Evolutionary conservation across 2,113 vertebrate species (phyloP).

Genomic region (Pygoscelis adeliae): DNA sequence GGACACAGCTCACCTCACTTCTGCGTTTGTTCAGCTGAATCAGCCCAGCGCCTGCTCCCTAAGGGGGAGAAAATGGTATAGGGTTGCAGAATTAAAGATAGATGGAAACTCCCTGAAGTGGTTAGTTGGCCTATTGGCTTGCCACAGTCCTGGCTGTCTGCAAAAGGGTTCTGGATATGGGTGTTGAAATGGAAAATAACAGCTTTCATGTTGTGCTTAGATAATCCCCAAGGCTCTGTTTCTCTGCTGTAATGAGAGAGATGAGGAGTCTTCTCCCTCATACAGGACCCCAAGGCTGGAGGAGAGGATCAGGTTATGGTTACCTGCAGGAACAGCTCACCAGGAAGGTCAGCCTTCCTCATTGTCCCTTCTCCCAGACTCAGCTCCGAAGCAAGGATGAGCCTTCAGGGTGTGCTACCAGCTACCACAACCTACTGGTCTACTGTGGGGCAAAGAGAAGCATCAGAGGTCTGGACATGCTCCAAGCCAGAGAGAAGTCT

Average conservation of each 20-base stretch:
- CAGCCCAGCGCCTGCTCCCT: not conserved
- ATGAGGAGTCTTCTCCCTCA: not conserved
- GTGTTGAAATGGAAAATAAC: not conserved
- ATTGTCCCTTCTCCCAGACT: not conserved
- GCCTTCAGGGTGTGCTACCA: not conserved
- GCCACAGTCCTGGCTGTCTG: not conserved
- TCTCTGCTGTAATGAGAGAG: not conserved
- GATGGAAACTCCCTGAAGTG: not conserved
- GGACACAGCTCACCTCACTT: not conserved
- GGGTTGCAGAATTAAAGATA: not conserved
- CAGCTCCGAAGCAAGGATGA: not conserved
- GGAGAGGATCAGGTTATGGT: not conserved
- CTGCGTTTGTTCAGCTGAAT: not conserved
- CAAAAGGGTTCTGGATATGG: not conserved
- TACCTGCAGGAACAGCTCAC: not conserved
- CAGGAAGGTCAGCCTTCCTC: not conserved
- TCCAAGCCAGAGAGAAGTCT: not conserved
- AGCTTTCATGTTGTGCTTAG: not conserved
- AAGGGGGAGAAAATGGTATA: not conserved
- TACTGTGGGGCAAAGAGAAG: not conserved
- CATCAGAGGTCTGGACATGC: accelerated
- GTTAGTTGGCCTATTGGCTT: not conserved
- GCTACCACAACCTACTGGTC: not conserved
- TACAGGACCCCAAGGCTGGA: not conserved
- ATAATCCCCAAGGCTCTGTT: too few relatives aligned